These are phyloP conservation scores for Paraescarpia echinospica DNA, from an alignment of 1,140 invertebrate species.

Conservation along the genomic window DNA sequence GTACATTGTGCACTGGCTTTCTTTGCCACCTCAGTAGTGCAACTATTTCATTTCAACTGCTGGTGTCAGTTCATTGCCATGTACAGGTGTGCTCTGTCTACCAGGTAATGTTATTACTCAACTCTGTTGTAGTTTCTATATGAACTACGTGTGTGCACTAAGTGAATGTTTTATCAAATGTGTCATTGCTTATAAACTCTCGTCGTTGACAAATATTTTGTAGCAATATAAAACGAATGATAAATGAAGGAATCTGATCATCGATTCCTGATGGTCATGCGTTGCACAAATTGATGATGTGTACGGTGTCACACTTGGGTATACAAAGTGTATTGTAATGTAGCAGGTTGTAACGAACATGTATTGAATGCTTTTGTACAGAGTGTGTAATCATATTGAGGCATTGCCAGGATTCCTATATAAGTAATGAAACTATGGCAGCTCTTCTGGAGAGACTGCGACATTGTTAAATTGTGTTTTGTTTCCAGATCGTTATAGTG, in stretches of 20 bases:
- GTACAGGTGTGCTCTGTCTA: neutral
- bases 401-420: neutral
- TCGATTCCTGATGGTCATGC: neutral
- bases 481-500: neutral
- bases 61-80: neutral
- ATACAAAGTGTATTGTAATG: neutral
- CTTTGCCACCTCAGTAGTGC: neutral
- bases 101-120: neutral
- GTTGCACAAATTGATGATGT: neutral
- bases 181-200: neutral
- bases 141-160: neutral
- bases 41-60: neutral
- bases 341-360: neutral
- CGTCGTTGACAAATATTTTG: neutral
- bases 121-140: neutral
- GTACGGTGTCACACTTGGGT: neutral
- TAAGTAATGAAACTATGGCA: neutral
- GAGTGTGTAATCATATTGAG: neutral
- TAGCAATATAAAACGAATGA: constrained; percentile 1
- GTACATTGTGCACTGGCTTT: neutral
- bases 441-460: neutral
- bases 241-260: neutral
- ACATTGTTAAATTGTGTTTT: neutral
- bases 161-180: constrained; percentile 1
- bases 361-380: neutral